Evolutionary conservation across 2,888 invertebrate species (phyloP), one percentile per base, ranked within the genome.

Genomic region (Leptopilina drosophilae): DNA sequence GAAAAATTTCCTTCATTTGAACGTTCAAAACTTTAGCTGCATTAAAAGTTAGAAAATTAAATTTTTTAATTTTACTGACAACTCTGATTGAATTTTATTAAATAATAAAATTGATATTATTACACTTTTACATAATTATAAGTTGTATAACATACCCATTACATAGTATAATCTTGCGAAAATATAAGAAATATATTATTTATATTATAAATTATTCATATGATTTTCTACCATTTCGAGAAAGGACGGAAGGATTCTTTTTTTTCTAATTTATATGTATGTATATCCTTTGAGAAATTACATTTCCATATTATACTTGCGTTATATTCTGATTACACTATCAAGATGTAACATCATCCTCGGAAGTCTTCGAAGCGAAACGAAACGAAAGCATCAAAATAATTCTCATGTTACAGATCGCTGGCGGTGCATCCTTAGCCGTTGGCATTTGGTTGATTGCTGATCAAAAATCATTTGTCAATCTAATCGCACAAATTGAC

Each of bases 381-480:
- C 59, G 59, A 67, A 67, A 78, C 66, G 33, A 40, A 15, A 7
- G 56, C 6, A 76, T 73, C 73, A 73, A 56, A 53, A 62, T 73
- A 73, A 20, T 77, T 67, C 66, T 76, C 80, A 80, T 81, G 82
- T 92, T 92, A 78, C 90, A 94, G 94, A 87, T 94, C 82, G 93
- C 94, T 80, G 95, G 95, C 79, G 94, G 94, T 81, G 93, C 94
- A 81, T 93, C 95, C 77, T 91, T 95, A 82, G 94, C 94, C 53
- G 93, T 95, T 79, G 95, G 95, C 88, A 94, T 95, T 90, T 95
- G 95, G 95, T 90, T 95, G 59, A 94, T 94, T 53, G 93, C 94
- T 77, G 95, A 95, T 91, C 94, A 94, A 90, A 94, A 93, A 86
- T 95, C 95, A 33, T 93, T 95, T 88, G 93, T 95, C 85, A 87